Percentiles rank a stretch among this genome's conserved stretches.
phyloP scores from a whole-genome alignment of 2,113 vertebrate genomes.

The Bothrops jararaca region DNA sequence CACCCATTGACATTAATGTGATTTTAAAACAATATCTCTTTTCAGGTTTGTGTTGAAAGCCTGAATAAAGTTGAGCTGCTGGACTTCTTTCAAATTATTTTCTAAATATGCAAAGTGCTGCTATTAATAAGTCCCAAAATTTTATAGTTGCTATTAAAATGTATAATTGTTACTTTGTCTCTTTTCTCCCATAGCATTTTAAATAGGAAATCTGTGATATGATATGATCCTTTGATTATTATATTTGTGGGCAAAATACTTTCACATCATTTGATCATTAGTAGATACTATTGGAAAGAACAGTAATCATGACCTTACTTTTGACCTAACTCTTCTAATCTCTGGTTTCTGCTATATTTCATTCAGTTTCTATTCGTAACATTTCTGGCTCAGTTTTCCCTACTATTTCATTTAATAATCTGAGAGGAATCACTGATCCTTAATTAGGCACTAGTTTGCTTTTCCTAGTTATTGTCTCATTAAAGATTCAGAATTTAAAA shows the following conservation, averaged over 20 bases:
- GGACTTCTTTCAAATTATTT: background rate
- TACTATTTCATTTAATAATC: background rate
- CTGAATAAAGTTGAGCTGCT: background rate
- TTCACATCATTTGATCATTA: background rate
- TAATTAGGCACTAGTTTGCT: background rate
- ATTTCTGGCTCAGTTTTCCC: background rate
- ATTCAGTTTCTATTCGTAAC: background rate
- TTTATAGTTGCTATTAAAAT: background rate
- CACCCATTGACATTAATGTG: background rate
- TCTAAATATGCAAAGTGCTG: background rate
- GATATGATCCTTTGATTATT: background rate
- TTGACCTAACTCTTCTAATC: background rate
- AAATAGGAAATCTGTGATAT: background rate
- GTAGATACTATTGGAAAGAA: background rate
- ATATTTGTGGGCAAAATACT: background rate
- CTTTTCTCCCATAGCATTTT: background rate
- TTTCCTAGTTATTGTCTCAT: constrained; percentile 24
- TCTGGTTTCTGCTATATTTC: background rate
- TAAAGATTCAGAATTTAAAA: background rate
- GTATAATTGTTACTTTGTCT: background rate
- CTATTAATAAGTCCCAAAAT: background rate
- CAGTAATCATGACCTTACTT: background rate
- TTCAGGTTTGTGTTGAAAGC: background rate
- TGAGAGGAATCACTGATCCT: background rate
- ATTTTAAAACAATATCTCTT: background rate